Evolutionary conservation across 2,113 vertebrate species (phyloP).

Genomic region (Mormyrus lacerda): DNA sequence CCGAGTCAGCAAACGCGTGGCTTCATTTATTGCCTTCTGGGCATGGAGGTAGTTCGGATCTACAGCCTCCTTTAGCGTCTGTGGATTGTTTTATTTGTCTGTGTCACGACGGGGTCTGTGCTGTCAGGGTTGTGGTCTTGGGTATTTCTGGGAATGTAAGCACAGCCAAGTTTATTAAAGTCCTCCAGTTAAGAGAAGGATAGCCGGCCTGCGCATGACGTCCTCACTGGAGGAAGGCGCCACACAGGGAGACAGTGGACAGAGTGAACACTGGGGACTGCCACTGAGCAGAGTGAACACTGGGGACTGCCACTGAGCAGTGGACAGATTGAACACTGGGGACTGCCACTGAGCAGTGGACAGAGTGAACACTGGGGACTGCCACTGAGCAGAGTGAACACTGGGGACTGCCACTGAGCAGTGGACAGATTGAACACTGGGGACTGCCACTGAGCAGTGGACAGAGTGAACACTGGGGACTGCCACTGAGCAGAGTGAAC

Average conservation of each 20-base stretch:
- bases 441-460: background rate
- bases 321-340: background rate
- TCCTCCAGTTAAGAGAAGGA: background rate
- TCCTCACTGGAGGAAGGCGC: background rate
- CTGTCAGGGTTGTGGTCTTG: background rate
- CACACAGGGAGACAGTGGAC: background rate
- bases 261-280: background rate
- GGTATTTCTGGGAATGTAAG: background rate
- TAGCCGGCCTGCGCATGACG: background rate
- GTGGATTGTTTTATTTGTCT: background rate
- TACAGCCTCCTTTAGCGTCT: background rate
- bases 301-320: background rate
- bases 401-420: background rate
- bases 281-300: no score
- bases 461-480: background rate
- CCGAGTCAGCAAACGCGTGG: conserved; percentile 42
- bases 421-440: background rate
- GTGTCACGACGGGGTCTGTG: background rate
- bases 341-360: background rate
- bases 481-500: no score
- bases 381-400: no score
- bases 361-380: background rate
- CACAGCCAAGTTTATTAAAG: background rate
- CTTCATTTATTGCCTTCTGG: conserved; percentile 53
- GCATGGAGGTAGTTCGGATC: conserved; percentile 42